These are phyloP conservation scores for Montipora capricornis DNA, from an alignment of 64 coral and sea anemone species.

Conservation along the genomic window DNA sequence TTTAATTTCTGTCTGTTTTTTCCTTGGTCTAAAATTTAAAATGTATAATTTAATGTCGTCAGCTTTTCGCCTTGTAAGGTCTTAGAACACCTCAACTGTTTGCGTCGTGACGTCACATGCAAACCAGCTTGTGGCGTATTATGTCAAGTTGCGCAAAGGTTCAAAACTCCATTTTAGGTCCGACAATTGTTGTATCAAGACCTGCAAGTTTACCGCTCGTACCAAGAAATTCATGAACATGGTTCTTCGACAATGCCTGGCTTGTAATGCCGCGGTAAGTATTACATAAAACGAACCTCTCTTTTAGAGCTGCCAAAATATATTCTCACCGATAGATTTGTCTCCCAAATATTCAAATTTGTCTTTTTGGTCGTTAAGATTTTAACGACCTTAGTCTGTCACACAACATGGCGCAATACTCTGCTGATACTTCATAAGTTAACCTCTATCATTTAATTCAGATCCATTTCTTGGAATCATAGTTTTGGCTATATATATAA, in stretches of 20 bases:
- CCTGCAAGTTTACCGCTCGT: background rate
- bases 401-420: background rate
- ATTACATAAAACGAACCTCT: background rate
- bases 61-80: background rate
- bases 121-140: constrained; percentile 53
- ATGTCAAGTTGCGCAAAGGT: constrained; percentile 45
- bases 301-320: background rate
- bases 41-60: background rate
- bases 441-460: background rate
- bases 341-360: constrained; percentile 42
- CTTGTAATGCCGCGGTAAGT: constrained; percentile 37
- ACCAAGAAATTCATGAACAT: background rate
- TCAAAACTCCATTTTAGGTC: constrained; percentile 14
- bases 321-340: background rate
- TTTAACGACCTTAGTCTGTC: constrained; percentile 4
- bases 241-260: constrained; percentile 40
- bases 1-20: background rate
- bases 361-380: background rate
- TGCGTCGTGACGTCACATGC: constrained; percentile 35
- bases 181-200: background rate
- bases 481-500: background rate
- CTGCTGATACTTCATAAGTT: too few relatives aligned
- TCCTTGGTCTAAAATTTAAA: background rate
- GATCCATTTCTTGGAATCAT: background rate
- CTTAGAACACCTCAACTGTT: background rate